These are phyloP conservation scores for Xylocampa areola DNA, from an alignment of 2,888 invertebrate species.

Conservation along the genomic window DNA sequence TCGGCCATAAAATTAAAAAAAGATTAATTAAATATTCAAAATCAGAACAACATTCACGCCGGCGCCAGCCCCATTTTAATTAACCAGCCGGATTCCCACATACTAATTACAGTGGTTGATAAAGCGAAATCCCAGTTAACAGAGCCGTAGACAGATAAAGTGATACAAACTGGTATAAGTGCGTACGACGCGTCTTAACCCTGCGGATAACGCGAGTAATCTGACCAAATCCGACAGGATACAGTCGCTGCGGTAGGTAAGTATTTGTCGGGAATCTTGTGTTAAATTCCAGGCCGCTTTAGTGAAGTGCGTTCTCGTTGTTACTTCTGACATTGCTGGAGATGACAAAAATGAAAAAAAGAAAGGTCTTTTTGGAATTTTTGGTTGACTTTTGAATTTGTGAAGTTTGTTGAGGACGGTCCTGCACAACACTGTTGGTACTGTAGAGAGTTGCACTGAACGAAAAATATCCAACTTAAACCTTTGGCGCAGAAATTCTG, in stretches of 20 bases:
- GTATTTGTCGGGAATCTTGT: constrained; percentile 73
- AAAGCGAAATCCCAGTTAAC: constrained; percentile 62
- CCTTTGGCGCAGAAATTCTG: no score
- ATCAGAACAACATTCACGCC: constrained; percentile 40
- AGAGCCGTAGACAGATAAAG: constrained; percentile 56
- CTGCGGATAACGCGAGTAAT: constrained; percentile 62
- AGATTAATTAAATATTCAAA: constrained; percentile 46
- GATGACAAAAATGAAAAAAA: not conserved
- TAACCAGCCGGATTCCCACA: constrained; percentile 55
- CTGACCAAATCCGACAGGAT: constrained; percentile 76
- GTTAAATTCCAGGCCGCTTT: constrained; percentile 73
- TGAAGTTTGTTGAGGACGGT: no score
- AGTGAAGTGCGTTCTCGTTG: constrained; percentile 65
- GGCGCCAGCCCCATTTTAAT: constrained; percentile 53
- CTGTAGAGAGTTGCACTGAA: no score
- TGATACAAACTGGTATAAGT: constrained; percentile 62
- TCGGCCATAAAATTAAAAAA: constrained; percentile 39
- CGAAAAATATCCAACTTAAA: no score
- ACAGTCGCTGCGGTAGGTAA: constrained; percentile 84
- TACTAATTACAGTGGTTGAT: constrained; percentile 60
- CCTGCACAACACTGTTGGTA: no score
- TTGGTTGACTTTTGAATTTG: no score
- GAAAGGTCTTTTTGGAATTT: not conserved
- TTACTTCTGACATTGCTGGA: constrained; percentile 22
- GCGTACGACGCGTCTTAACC: constrained; percentile 55